Percentiles rank a stretch among this genome's conserved stretches.
Evolutionary conservation across 2,888 invertebrate species (phyloP).

Genomic region (Phoronis australis): DNA sequence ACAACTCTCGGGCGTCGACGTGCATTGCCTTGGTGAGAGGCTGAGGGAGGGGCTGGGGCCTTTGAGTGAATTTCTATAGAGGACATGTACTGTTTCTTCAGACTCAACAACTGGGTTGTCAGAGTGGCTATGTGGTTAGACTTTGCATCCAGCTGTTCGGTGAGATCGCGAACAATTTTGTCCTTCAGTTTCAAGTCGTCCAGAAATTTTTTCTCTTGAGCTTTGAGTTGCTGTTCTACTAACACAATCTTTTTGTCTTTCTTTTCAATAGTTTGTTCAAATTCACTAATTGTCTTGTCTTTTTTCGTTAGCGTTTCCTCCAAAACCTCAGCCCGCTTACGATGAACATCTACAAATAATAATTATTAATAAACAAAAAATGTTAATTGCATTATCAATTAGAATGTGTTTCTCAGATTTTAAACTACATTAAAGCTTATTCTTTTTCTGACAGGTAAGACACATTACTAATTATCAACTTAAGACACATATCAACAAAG

Average conservation of each 20-base stretch:
- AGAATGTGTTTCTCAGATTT: no score
- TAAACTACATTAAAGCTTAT: no score
- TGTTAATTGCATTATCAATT: neutral
- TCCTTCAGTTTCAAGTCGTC: slow-evolving; percentile 29
- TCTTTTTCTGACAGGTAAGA: no score
- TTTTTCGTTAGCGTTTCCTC: slow-evolving; percentile 24
- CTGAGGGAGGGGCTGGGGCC: no score
- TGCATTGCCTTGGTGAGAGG: no score
- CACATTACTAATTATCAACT: no score
- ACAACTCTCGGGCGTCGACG: no score
- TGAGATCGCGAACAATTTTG: slow-evolving; percentile 25
- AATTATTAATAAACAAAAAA: neutral
- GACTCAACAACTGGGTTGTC: slow-evolving; percentile 36
- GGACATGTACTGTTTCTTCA: slow-evolving; percentile 19
- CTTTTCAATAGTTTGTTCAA: slow-evolving; percentile 23
- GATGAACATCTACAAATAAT: neutral
- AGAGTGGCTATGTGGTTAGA: slow-evolving; percentile 38
- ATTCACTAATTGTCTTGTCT: slow-evolving; percentile 24
- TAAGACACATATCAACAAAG: no score
- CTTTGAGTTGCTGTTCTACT: slow-evolving; percentile 28
- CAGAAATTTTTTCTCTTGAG: slow-evolving; percentile 32
- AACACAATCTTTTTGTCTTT: slow-evolving; percentile 27
- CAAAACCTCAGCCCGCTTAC: slow-evolving; percentile 2
- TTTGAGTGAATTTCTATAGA: no score
- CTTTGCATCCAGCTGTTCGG: slow-evolving; percentile 39